Evolutionary conservation across 2,797 vertebrate genomes (phyloP).

Genomic region (Anguilla megastoma): DNA sequence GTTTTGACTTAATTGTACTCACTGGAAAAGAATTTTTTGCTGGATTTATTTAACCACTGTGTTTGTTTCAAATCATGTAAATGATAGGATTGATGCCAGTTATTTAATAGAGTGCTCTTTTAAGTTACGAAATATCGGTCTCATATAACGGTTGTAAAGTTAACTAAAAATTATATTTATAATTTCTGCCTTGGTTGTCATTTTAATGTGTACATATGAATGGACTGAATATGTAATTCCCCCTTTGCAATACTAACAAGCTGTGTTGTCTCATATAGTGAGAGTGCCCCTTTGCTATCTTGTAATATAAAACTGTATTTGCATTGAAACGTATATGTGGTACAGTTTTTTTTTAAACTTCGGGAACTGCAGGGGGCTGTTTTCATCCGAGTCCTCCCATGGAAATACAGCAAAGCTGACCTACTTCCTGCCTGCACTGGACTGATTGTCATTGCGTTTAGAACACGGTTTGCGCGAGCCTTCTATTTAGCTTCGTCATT

Average conservation of each 20-base stretch:
- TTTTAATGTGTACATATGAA: constrained; percentile 81
- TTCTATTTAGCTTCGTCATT: neutral
- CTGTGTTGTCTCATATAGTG: constrained; percentile 79
- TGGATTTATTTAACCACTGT: constrained; percentile 79
- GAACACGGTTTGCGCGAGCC: neutral
- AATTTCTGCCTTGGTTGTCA: constrained; percentile 71
- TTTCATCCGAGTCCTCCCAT: neutral
- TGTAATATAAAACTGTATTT: constrained; percentile 81
- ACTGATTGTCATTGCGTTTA: neutral
- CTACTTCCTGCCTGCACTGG: neutral
- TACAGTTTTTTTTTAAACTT: constrained; percentile 11
- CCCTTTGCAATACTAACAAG: constrained; percentile 78
- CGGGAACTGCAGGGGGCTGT: neutral
- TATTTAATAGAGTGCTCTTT: constrained; percentile 75
- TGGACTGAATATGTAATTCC: constrained; percentile 79
- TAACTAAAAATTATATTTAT: constrained; percentile 80
- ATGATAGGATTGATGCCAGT: constrained; percentile 77
- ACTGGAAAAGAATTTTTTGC: constrained; percentile 72
- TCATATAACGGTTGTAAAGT: constrained; percentile 81
- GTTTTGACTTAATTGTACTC: constrained; percentile 75
- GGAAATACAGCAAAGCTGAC: neutral
- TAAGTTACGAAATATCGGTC: constrained; percentile 71
- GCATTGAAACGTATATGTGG: constrained; percentile 53
- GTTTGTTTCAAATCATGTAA: constrained; percentile 72
- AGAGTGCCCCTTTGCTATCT: constrained; percentile 78